Percentiles rank a stretch among this genome's conserved stretches.
These are phyloP conservation scores for Frieseomelitta varia DNA, from an alignment of 1,140 invertebrate genomes.

Conservation along the genomic window DNA sequence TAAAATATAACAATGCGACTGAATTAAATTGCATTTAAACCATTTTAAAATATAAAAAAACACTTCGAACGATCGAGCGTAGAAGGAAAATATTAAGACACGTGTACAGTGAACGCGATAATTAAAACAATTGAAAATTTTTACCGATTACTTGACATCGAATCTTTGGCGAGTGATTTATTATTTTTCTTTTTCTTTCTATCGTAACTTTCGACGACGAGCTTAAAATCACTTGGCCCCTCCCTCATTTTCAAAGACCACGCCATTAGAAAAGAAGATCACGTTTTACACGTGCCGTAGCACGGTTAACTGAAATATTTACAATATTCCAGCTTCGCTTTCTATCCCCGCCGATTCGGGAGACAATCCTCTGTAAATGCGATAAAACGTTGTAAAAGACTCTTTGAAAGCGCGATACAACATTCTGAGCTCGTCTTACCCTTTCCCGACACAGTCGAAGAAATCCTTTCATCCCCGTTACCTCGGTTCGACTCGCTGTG, in stretches of 20 bases:
- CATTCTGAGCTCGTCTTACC: slow-evolving; percentile 47
- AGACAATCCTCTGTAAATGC: slow-evolving; percentile 24
- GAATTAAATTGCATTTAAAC: too few relatives aligned
- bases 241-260: not conserved
- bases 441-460: slow-evolving; percentile 36
- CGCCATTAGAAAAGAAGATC: not conserved
- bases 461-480: slow-evolving; percentile 51
- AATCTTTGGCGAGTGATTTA: not conserved
- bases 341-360: not conserved
- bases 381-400: slow-evolving; percentile 43
- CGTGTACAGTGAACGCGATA: too few relatives aligned
- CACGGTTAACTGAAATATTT: slow-evolving; percentile 4
- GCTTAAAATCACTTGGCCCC: not conserved
- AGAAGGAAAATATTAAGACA: too few relatives aligned
- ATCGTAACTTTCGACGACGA: too few relatives aligned
- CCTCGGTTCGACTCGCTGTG: slow-evolving; percentile 43
- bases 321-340: slow-evolving; percentile 15
- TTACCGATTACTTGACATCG: too few relatives aligned
- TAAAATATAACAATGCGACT: too few relatives aligned
- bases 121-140: too few relatives aligned
- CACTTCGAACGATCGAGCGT: too few relatives aligned
- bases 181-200: not conserved
- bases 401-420: slow-evolving; percentile 42
- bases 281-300: not conserved
- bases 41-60: too few relatives aligned